Evolutionary conservation across 2,113 vertebrate genomes (phyloP).

Genomic region (Eurystomus gularis): DNA sequence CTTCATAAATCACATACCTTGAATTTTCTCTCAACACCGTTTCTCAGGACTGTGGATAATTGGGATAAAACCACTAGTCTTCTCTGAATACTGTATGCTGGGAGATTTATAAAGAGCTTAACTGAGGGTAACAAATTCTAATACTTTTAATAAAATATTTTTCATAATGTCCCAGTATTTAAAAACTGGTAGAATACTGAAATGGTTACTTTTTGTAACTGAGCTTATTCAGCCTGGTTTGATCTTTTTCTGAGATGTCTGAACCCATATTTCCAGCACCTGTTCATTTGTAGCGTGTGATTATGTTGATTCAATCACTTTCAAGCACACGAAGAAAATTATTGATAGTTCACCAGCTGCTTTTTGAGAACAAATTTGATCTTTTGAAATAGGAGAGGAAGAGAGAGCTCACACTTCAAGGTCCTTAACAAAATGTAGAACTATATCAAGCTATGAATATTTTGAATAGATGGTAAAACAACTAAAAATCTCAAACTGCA

Average conservation of each 20-base stretch:
- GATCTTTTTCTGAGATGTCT: not conserved
- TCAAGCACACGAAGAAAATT: conserved; percentile 1
- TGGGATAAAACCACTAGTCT: not conserved
- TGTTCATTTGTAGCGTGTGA: conserved; percentile 3
- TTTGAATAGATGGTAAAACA: not conserved
- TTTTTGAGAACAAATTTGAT: conserved; percentile 6
- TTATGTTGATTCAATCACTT: conserved; percentile 33
- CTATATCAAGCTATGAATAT: not conserved
- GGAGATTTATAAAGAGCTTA: not conserved
- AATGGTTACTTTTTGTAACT: not conserved
- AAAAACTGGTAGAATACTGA: not conserved
- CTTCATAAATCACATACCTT: not conserved
- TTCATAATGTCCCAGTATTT: not conserved
- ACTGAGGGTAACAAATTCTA: not conserved
- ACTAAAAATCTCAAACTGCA: not conserved
- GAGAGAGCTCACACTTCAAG: not conserved
- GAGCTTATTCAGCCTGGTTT: not conserved
- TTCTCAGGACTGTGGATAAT: not conserved
- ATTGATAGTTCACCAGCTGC: conserved; percentile 42
- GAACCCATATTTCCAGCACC: not conserved
- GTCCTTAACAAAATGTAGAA: not conserved
- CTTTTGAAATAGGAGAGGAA: not conserved
- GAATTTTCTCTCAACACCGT: not conserved
- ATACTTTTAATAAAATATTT: not conserved
- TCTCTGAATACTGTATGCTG: not conserved